Evolutionary conservation across 2,113 vertebrate genomes (phyloP), one percentile per base, ranked within the genome.

Genomic region (Ammodytes marinus): DNA sequence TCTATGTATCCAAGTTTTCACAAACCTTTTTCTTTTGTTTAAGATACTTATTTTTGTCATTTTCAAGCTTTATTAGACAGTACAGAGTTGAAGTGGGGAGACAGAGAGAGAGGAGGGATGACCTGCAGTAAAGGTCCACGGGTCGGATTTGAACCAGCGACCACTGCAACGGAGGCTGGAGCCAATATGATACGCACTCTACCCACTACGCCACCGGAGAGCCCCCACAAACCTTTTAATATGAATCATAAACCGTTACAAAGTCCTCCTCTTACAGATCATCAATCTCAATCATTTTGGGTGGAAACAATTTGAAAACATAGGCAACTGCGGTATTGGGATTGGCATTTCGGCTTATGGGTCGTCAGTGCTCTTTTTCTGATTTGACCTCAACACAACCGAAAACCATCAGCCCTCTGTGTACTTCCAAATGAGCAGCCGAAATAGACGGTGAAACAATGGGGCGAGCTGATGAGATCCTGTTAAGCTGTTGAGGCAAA

Each of bases 371-470:
- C 37, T 39, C 63, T 59, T 43, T 27, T 80, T n/a, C 37, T 17
- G 35, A 84, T 88, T 70, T 71, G 69, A 17, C 52, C 58, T 76
- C 43, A 67, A 67, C 77, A 76, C 40, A 58, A 78, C 64, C 50
- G 70, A 81, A 39, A 75, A 82, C 43, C 43, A 60, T 80, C 74
- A 49, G 57, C 79, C 57, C 57, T 9, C 27, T 49, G 17, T 67
- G 68, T 69, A 72, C 55, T 5, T 69, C 63, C 43, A 84, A 89
- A 84, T 67, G 86, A 90, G 80, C 65, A 3, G 64, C 83, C 12
- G 15, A 78, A 82, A 84, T 61, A 68, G 75, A 86, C 78, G 8
- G 27, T 65, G 46, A 81, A 81, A 84, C 82, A 80, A 82, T 68
- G 11, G 27, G 78, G 53, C 5, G 45, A 59, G 58, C 69, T 77